Evolutionary conservation across 2,888 invertebrate species (phyloP).

Genomic region (Epirrhoe alternata): DNA sequence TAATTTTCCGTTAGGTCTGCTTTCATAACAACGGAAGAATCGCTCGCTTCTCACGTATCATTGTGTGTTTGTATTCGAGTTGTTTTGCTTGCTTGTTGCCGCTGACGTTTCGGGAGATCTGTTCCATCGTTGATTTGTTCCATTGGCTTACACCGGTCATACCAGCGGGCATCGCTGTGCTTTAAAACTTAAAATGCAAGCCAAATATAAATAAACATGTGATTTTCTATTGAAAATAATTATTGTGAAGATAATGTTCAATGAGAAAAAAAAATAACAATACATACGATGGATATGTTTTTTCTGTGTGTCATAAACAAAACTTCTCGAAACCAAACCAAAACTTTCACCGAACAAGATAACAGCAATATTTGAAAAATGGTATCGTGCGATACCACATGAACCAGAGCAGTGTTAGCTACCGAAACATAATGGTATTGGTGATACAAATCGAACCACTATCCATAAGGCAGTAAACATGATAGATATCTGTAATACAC

Average conservation of each 20-base stretch:
- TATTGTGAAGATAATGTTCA: not conserved
- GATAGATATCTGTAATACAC: too few relatives aligned
- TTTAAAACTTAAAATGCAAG: slow-evolving; percentile 38
- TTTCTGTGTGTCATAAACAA: slow-evolving; percentile 17
- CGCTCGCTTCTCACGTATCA: slow-evolving; percentile 83
- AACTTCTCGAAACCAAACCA: slow-evolving; percentile 38
- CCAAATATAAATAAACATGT: slow-evolving; percentile 29
- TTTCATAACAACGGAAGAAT: slow-evolving; percentile 70
- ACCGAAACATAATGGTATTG: too few relatives aligned
- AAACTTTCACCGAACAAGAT: not conserved
- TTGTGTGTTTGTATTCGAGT: slow-evolving; percentile 77
- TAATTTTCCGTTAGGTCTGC: slow-evolving; percentile 73
- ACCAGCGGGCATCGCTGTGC: not conserved
- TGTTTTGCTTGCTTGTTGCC: slow-evolving; percentile 82
- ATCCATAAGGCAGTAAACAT: too few relatives aligned
- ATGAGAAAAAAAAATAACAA: not conserved
- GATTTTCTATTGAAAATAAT: not conserved
- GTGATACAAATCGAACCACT: too few relatives aligned
- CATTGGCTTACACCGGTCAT: slow-evolving; percentile 37
- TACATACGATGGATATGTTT: not conserved
- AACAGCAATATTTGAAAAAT: not conserved
- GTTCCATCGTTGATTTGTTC: slow-evolving; percentile 27
- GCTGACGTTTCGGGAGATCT: slow-evolving; percentile 49
- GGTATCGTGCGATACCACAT: not conserved
- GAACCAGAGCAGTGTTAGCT: too few relatives aligned